Evolutionary conservation across 2,797 vertebrate species (phyloP).

Genomic region (Darevskia mixta): DNA sequence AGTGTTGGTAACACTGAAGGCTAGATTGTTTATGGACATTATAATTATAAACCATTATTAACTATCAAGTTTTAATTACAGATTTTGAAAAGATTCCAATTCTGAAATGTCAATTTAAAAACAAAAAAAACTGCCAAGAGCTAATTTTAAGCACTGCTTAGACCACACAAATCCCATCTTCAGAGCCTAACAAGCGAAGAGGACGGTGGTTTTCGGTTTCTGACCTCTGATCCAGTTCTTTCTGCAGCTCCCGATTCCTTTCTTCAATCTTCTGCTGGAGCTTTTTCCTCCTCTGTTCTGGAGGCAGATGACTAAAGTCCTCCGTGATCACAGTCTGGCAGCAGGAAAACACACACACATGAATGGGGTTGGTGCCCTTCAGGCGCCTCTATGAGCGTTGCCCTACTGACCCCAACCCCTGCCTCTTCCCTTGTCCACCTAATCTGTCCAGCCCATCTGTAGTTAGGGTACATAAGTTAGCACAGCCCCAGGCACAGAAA

Average conservation of each 20-base stretch:
- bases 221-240: conserved; percentile 92
- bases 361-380: neutral
- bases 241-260: conserved; percentile 87
- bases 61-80: neutral
- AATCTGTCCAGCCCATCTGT: neutral
- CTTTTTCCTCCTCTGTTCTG: conserved; percentile 90
- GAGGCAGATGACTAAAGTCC: conserved; percentile 89
- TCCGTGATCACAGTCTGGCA: conserved; percentile 84
- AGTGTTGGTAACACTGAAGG: neutral
- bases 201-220: conserved; percentile 6
- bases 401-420: neutral
- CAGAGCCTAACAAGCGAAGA: neutral
- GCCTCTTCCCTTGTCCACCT: neutral
- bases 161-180: neutral
- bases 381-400: neutral
- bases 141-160: neutral
- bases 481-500: neutral
- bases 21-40: neutral
- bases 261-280: conserved; percentile 90
- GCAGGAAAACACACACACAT: neutral
- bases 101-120: neutral
- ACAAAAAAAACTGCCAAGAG: neutral
- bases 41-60: neutral
- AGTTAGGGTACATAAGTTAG: neutral
- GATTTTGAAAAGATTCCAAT: neutral